Conservation (phyloP, 2,888 invertebrate genomes). For the Marronus borbonicus region DNA sequence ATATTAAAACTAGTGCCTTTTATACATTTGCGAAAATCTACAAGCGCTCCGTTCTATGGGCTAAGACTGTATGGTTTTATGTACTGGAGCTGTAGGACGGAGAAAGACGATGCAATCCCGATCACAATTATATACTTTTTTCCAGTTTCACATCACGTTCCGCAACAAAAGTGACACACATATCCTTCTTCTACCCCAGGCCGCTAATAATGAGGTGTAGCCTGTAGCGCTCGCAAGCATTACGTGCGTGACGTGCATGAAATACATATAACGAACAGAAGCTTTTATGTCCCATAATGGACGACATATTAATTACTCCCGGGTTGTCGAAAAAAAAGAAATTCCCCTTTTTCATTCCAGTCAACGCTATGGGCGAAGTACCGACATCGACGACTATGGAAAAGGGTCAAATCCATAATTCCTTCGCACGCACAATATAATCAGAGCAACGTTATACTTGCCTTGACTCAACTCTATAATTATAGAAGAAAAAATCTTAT, state of each 20-base stretch:
- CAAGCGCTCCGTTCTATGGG: not conserved
- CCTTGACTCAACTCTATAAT: too few species aligned
- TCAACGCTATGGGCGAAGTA: not conserved
- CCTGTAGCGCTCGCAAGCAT: not conserved
- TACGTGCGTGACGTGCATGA: conserved; percentile 35
- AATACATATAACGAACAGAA: conserved; percentile 21
- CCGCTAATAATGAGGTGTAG: conserved; percentile 33
- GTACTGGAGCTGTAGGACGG: not conserved
- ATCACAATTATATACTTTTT: not conserved
- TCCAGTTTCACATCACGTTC: conserved; percentile 10
- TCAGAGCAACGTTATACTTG: too few species aligned
- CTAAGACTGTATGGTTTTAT: not conserved
- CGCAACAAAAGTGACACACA: conserved; percentile 1
- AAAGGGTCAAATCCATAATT: conserved; percentile 12
- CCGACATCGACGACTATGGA: not conserved
- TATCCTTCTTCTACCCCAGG: conserved; percentile 8
- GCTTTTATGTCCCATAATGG: conserved; percentile 29
- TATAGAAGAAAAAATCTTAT: too few species aligned
- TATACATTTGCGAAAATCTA: not conserved
- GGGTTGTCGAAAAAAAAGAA: conserved; percentile 1
- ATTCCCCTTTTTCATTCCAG: not conserved
- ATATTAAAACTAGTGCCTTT: too few species aligned
- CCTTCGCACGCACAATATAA: too few species aligned
- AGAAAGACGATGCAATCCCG: not conserved
- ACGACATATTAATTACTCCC: conserved; percentile 32